Evolutionary conservation across 2,888 invertebrate species (phyloP), one percentile per base, ranked within the genome.

Genomic region (Eupithecia abbreviata): DNA sequence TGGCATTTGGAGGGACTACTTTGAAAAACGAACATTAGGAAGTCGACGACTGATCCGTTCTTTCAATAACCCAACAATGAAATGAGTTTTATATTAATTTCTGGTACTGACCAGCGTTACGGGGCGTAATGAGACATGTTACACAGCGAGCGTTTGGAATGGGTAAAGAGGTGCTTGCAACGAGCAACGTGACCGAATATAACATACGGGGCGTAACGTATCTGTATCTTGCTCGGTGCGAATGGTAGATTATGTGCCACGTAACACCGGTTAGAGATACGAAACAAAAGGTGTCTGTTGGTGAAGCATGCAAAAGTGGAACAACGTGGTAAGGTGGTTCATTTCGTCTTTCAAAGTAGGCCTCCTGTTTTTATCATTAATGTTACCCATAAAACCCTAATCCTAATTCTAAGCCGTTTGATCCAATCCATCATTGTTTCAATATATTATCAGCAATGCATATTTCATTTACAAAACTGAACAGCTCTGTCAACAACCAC

Each of bases 401-500:
- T 43, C 42, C 9, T 43, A 45, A 45, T 43, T 3, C 7, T 15
- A 15, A 67, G 15, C 5, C n/a, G 15, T 58, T 30, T 67, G n/a
- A 67, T 67, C 67, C n/a, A 42, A 43, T n/a, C 42, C n/a, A 67
- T 67, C 67, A 67, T 45, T 58, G n/a, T 67, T 42, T 45, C 67
- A 43, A 45, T 45, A 68, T 43, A 68, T 30, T 45, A 42, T 66
- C 66, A 69, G 10, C 4, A 69, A 69, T 30, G 47, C 13, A 49
- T 62, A 30, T 30, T 68, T 68, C 43, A 68, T 68, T 42, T 43
- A 62, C 55, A 43, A 69, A 69, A 49, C 47, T 69, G 69, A 69
- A 69, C 69, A 69, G 69, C 18, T 68, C 69, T 66, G 13, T 41
- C 41, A 66, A 42, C 42, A 42, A 66, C 15, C 42, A 42, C 42